Base-by-base conservation (phyloP, 2,888 invertebrate species). In the Entomobrya multifasciata region DNA sequence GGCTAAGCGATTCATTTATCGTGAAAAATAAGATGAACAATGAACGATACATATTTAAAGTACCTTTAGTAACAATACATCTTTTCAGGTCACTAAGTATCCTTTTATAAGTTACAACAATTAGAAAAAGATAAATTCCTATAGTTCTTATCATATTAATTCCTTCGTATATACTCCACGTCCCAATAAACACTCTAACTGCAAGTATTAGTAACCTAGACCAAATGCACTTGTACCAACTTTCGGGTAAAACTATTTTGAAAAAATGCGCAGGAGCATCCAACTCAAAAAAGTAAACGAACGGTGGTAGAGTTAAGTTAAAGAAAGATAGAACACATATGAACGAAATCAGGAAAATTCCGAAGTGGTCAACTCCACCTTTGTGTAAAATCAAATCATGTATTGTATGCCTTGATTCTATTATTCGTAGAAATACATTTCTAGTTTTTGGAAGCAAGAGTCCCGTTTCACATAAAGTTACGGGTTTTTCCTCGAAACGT, bases 201-300 rank as follows among this genome's bases (percentile, higher is more conserved):
- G 4, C 4, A 52, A 52, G n/a, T 13, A 52, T 8, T 52, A 52
- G n/a, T 4, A 8, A 52, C 52, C 52, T 15, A 13, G n/a, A 52
- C 52, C 52, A n/a, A n/a, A 15, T 13, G 8, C n/a, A 4, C 4
- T 8, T n/a, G n/a, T 52, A 52, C 52, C 52, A 52, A 4, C n/a
- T 13, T 13, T 8, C 4, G n/a, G 52, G n/a, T 13, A 52, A 8
- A 13, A 52, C 52, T 13, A 52, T 52, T 52, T n/a, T 8, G n/a
- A 52, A 52, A n/a, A 52, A 52, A n/a, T 52, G n/a, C 4, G n/a
- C 52, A 4, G 52, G 52, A n/a, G 52, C 52, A n/a, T 52, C 52
- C n/a, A 52, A 52, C 52, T 52, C 52, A 10, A 52, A n/a, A n/a
- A 13, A 52, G 52, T 52, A 52, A n/a, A 52, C 52, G n/a, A 52